Evolutionary conservation across 2,113 vertebrate genomes (phyloP).

Genomic region (Plecotus auritus): DNA sequence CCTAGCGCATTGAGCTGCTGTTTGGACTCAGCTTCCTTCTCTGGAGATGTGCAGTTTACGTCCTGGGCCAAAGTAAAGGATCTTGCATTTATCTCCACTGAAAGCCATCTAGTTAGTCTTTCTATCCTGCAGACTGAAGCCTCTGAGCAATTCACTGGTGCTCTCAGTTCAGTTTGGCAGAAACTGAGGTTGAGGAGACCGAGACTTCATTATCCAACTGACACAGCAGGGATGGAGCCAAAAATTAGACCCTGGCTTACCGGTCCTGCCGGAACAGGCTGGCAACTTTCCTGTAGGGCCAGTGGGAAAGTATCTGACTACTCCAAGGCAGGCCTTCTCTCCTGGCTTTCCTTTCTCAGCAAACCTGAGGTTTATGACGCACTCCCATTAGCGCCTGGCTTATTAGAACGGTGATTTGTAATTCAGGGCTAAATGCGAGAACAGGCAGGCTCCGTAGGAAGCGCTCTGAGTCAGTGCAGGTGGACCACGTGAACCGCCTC

Average conservation of each 20-base stretch:
- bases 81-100: not conserved
- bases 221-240: not conserved
- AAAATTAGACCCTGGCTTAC: not conserved
- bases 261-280: slow-evolving; percentile 22
- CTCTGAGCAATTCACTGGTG: not conserved
- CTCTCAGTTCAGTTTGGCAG: not conserved
- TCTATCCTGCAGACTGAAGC: not conserved
- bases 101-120: not conserved
- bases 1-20: not conserved
- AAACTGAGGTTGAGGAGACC: slow-evolving; percentile 25
- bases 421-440: not conserved
- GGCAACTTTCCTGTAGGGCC: not conserved
- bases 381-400: not conserved
- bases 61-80: not conserved
- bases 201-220: slow-evolving; percentile 33
- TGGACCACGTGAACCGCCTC: not conserved
- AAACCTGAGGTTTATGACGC: not conserved
- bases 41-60: not conserved
- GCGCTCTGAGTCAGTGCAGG: not conserved
- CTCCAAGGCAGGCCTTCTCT: slow-evolving; percentile 1
- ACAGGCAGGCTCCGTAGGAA: not conserved
- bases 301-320: not conserved
- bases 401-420: not conserved
- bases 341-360: not conserved
- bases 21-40: not conserved